Conservation (phyloP, 2,113 vertebrate genomes). For the Oncorhynchus mykiss region DNA sequence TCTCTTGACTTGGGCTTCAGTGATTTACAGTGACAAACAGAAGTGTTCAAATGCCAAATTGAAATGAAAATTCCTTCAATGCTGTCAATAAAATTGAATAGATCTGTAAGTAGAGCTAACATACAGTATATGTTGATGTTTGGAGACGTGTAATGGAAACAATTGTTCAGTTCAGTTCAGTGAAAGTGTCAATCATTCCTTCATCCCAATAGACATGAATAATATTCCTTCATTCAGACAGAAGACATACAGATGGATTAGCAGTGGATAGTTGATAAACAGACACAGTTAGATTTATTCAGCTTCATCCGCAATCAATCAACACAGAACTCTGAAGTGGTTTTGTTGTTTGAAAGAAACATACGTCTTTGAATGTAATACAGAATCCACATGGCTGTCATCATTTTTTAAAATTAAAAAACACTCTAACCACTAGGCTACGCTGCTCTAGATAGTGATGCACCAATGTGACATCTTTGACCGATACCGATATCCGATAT, state of each 20-base stretch:
- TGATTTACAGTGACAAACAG: conserved; percentile 86
- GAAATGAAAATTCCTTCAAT: conserved; percentile 87
- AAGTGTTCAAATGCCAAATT: conserved; percentile 88
- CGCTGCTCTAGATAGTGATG: conserved; percentile 5
- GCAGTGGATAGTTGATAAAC: conserved; percentile 54
- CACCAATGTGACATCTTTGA: no score
- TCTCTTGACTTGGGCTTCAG: conserved; percentile 46
- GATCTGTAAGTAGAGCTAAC: conserved; percentile 32
- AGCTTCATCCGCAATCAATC: conserved; percentile 43
- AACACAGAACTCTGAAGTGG: conserved; percentile 34
- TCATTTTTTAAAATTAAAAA: neutral
- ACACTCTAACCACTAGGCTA: no score
- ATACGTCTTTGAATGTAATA: conserved; percentile 34
- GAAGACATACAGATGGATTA: conserved; percentile 52
- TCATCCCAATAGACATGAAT: conserved; percentile 45
- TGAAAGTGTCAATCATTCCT: conserved; percentile 50
- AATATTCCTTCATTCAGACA: conserved; percentile 47
- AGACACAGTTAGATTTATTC: conserved; percentile 52
- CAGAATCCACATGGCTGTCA: conserved; percentile 25
- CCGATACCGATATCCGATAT: no score
- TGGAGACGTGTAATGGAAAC: conserved; percentile 1
- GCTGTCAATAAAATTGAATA: conserved; percentile 82
- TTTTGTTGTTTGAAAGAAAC: conserved; percentile 32
- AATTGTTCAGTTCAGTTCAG: conserved; percentile 32
- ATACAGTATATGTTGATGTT: conserved; percentile 25